Evolutionary conservation across 2,888 invertebrate species (phyloP), one percentile per base, ranked within the genome.

Genomic region (Podotricha telesiphe): DNA sequence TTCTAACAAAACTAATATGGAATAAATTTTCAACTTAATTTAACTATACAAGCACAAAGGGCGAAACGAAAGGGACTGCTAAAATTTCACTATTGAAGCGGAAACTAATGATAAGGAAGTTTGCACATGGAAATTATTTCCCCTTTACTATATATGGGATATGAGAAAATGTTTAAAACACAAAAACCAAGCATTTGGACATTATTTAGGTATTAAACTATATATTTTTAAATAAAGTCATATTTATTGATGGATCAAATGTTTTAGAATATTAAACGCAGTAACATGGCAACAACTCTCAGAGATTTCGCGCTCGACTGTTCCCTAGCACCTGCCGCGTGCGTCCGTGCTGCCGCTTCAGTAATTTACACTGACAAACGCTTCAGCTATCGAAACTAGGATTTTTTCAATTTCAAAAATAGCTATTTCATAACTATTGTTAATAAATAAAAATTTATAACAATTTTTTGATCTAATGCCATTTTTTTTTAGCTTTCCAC

Each of bases 11-110:
- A 85, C 87, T 87, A 88, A 91, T 90, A 88, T 83, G 86, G 91
- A 90, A 92, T 93, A 92, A 89, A 93, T 92, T 92, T 92, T 92
- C 92, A 91, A 91, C 91, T 91, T 91, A 91, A 93, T 92, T 92
- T 92, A 91, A 90, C 91, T 87, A 88, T 79, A 86, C 89, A 90
- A 91, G 91, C 91, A 91, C 83, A 86, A 86, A 89, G 90, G 88
- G 85, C 79, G 81, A 75, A 83, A 82, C 79, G 81, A 84, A 86
- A 89, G 89, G 91, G 91, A 82, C 87, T 80, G 82, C 88, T 88
- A 89, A 86, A 82, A 88, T 90, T 88, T 85, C 82, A 83, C 85
- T 86, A 89, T 87, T 86, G 87, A 90, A 85, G 90, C 91, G 90
- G 88, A 86, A 91, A 90, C 86, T 87, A 88, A 87, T 87, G 91